These are phyloP conservation scores for Steinernema hermaphroditum DNA, from an alignment of 2,888 invertebrate genomes.

Conservation along the genomic window DNA sequence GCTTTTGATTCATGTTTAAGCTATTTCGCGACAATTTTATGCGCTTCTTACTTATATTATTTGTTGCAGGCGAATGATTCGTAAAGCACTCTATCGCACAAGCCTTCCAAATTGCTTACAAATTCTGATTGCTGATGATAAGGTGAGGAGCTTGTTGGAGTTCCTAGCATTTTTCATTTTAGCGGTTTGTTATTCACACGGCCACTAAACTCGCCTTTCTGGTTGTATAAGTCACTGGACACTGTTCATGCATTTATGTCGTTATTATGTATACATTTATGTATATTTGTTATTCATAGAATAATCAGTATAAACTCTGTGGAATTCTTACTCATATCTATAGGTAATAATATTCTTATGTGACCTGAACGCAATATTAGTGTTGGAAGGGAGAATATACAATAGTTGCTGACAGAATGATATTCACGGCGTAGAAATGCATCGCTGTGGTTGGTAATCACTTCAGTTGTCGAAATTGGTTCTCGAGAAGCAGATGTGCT, in stretches of 20 bases:
- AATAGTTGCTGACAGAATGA: background rate
- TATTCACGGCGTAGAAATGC: no score
- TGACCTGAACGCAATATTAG: background rate
- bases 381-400: background rate
- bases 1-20: no score
- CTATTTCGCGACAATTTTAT: no score
- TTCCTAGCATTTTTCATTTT: no score
- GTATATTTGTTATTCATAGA: constrained; percentile 20
- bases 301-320: constrained; percentile 2
- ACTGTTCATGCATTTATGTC: no score
- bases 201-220: constrained; percentile 16
- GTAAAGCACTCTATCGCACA: background rate
- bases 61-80: background rate
- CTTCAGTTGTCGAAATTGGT: no score
- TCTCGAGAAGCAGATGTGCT: background rate
- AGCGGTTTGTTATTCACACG: constrained; percentile 7
- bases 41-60: no score
- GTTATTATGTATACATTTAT: background rate
- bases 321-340: no score
- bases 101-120: background rate
- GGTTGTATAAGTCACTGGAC: background rate
- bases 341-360: background rate
- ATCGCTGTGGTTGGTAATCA: no score
- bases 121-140: background rate
- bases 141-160: no score